Base-by-base conservation (phyloP, 2,888 invertebrate species). In the Hylaea fasciaria region DNA sequence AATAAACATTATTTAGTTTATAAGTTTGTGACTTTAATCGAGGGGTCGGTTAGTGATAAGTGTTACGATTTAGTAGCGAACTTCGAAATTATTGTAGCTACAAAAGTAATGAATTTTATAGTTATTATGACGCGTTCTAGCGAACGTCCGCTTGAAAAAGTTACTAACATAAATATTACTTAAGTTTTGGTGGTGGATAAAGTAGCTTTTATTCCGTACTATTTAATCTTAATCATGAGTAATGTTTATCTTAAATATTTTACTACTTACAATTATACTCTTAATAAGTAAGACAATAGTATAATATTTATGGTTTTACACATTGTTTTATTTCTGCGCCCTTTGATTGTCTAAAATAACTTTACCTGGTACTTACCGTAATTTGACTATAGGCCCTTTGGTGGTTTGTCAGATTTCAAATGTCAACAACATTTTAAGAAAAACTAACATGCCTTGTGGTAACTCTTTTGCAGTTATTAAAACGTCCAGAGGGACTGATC, bases 131-230 rank as follows among this genome's bases (percentile, higher is more conserved):
- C 69, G 74, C 49, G 60, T 57, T 62, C 44, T 57, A 62, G 47
- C 50, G 59, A 46, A 56, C 63, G 61, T 59, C 74, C 80, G 81
- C 78, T 76, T 66, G 70, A 72, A 72, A 40, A 76, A 69, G 12
- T 76, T 79, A 81, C 77, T 83, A 81, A 83, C 72, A 72, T 22
- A 22, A 22, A 22, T 22, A 80, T 82, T 83, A 86, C 80, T 83
- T 85, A 82, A 77, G 79, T 79, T 81, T 81, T 71, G 88, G 89
- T 89, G 89, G 82, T 83, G 89, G 89, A 88, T 84, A 81, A 85
- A 74, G 82, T 83, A 81, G 77, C 81, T 84, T 83, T 86, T 85
- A 81, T 87, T 85, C 82, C 82, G 81, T 86, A n/a, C n/a, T n/a
- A 85, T 85, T 84, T 80, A 78, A 81, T 81, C 82, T 71, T 82